Evolutionary conservation across 2,113 vertebrate genomes (phyloP).

Genomic region (Actenoides lindsayi): DNA sequence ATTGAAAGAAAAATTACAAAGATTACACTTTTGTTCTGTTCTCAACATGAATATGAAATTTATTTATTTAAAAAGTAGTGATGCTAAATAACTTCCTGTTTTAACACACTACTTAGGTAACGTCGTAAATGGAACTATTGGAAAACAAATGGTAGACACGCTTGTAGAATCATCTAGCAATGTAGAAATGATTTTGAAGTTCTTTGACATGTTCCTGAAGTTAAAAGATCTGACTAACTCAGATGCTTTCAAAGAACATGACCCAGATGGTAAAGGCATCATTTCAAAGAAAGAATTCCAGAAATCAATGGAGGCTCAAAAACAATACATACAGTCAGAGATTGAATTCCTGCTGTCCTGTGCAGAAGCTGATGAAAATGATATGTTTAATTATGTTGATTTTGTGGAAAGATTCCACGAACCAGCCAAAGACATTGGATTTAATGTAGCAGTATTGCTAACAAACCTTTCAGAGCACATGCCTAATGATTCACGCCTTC

Average conservation of each 20-base stretch:
- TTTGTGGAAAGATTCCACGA: conserved; percentile 96
- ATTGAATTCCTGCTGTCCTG: conserved; percentile 96
- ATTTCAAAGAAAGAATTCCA: conserved; percentile 99
- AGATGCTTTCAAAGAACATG: conserved; percentile 93
- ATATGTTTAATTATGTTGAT: conserved; percentile 96
- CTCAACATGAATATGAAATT: background rate
- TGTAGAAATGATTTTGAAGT: conserved; percentile 98
- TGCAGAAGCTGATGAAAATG: conserved; percentile 94
- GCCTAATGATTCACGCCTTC: conserved; percentile 92
- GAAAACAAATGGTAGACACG: conserved; percentile 99
- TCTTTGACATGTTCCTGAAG: conserved; percentile 99
- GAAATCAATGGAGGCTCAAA: conserved; percentile 98
- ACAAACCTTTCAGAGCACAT: conserved; percentile 97
- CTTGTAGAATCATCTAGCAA: conserved; percentile 97
- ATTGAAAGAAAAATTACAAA: background rate
- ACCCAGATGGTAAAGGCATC: conserved; percentile 91
- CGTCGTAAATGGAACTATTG: conserved; percentile 97
- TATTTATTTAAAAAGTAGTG: background rate
- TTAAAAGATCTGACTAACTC: conserved; percentile 96
- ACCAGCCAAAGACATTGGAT: conserved; percentile 97
- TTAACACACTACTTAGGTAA: conserved; percentile 83
- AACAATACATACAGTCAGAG: conserved; percentile 94
- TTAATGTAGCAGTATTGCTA: conserved; percentile 93
- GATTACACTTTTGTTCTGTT: background rate
- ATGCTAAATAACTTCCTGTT: conserved; percentile 30